Percentiles rank a stretch among this genome's conserved stretches.
Evolutionary conservation across 2,888 invertebrate species (phyloP).

Genomic region (Macrosiphum euphorbiae): DNA sequence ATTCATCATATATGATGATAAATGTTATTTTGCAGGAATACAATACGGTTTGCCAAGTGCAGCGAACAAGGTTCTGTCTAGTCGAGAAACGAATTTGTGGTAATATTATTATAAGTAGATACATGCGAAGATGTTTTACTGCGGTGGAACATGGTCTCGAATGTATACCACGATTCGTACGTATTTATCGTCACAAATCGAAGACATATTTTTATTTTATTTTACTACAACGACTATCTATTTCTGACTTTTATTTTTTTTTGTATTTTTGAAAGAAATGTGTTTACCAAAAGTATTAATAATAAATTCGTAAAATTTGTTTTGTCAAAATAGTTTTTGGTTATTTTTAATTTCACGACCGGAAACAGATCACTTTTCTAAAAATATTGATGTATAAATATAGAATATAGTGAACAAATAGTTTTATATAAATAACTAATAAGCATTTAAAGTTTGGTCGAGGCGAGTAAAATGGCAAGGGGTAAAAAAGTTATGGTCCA

Average conservation of each 20-base stretch:
- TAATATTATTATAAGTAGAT: not conserved
- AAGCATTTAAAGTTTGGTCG: not conserved
- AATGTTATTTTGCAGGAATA: not conserved
- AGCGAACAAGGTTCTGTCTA: not conserved
- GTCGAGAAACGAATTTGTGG: not conserved
- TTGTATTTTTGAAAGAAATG: not conserved
- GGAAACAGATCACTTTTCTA: not conserved
- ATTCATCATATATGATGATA: conserved; percentile 11
- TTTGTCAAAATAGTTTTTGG: not conserved
- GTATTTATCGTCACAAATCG: not conserved
- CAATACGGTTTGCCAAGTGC: not conserved
- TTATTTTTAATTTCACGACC: not conserved
- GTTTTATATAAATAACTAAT: not conserved
- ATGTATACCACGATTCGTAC: not conserved
- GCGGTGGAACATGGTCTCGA: not conserved
- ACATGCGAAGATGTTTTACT: not conserved
- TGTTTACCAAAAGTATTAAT: not conserved
- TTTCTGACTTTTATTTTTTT: not conserved
- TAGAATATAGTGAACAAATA: not conserved
- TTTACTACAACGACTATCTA: not conserved
- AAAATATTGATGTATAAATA: not conserved
- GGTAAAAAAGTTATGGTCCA: not conserved
- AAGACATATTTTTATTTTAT: not conserved
- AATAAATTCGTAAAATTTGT: not conserved
- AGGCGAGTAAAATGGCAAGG: not conserved